Base-by-base conservation (phyloP, 2,113 vertebrate species). In the Brachyistius frenatus region DNA sequence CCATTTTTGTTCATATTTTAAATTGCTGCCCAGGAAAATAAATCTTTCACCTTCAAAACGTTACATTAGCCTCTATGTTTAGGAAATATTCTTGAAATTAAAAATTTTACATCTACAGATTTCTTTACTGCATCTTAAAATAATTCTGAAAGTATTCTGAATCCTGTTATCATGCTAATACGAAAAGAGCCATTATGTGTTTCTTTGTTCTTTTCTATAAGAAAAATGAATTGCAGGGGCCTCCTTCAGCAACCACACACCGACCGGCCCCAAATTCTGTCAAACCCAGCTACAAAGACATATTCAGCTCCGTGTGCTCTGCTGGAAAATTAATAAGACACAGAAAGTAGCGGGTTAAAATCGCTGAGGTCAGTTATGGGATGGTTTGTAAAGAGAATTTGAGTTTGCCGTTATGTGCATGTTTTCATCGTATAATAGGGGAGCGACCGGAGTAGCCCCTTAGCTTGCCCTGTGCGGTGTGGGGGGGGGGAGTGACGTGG, bases 161-260 rank as follows among this genome's bases (percentile, higher is more conserved):
- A 82, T 75, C 35, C 84, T 68, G 81, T 91, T 90, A 71, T 91
- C 57, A 91, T 91, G 88, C 77, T 85, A 91, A 89, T 87, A 73
- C 10, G 2, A 73, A 72, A 76, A 69, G 50, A 80, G 86, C 81
- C 81, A 88, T 86, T 83, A 84, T 88, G 70, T 69, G 66, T 68
- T 2, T 53, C 60, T 89, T 89, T 91, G 86, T 92, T 89, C 87
- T 81, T 81, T 73, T 89, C 53, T 78, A 66, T 62, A 46, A 76
- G 83, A 73, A 81, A 78, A 91, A 84, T 30, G 68, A 82, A 71
- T 81, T 54, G 70, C 73, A 56, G 76, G 72, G 79, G 74, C 74
- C 80, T 89, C 86, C 66, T 53, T 16, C 31, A 72, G 5, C 56
- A 73, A 46, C 80, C 32, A 37, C 58, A 76, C 80, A 78, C 67